Base-by-base conservation (phyloP, 2,113 vertebrate species). In the Entomyzon cyanotis region DNA sequence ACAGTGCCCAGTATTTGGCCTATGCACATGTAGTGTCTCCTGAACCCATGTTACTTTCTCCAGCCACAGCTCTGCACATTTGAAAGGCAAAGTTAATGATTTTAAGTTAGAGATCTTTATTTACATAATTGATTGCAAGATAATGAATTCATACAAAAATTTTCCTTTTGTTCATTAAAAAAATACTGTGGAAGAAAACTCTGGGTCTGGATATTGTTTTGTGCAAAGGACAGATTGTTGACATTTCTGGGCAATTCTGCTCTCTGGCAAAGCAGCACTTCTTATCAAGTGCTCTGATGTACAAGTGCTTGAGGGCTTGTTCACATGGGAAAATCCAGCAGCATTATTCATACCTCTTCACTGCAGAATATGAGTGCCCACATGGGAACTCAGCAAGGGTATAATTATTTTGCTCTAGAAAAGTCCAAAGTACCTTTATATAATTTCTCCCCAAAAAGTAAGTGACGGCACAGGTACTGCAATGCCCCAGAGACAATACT, bases 191-290 rank as follows among this genome's bases (percentile, higher is more conserved):
- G 53, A 81, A 80, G 67, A 70, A 90, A 86, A 55, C 16, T 67
- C 70, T 1, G 4, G 10, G 35, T 58, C 76, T 94, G 68, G 63
- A 30, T 86, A 89, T 86, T 75, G 58, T 89, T 93, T 59, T 67
- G 30, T 37, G 76, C 86, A 78, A 81, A 87, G 65, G 56, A 84
- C 69, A 89, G 91, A 84, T 75, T 73, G 65, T 64, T 95, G 93
- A 80, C 89, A 75, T 89, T 92, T 76, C 69, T 52, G 56, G 68
- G 60, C 60, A 81, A 71, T 68, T 82, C 65, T 87, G 62, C 73
- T 90, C 75, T 75, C 94, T 95, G 92, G 93, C 75, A 84, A 90
- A 79, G 80, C 47, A 92, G 60, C 49, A 73, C 80, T 86, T 93
- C 90, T 86, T 84, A 94, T 78, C 79, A 92, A 93, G 60, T 23